Evolutionary conservation across 2,797 vertebrate genomes (phyloP), one percentile per base, ranked within the genome.

Genomic region (Melopsittacus undulatus): DNA sequence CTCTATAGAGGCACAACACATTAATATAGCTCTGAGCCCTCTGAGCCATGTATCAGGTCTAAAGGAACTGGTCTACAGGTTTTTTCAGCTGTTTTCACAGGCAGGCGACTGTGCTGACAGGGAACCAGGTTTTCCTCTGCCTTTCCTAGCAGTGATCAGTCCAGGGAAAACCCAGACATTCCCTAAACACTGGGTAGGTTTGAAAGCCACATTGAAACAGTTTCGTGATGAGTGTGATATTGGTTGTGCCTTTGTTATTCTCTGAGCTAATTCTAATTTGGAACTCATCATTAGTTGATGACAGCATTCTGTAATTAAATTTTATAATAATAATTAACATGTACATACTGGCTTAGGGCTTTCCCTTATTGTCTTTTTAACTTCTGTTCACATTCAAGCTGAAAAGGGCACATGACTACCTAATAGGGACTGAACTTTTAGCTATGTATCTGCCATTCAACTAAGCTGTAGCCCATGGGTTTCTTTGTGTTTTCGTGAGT

Each of bases 181-280:
- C 48, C 62, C 48, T 68, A 46, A n/a, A 59, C 2, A 9, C 8
- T 29, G 40, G 18, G 24, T 24, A 36, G 38, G n/a, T 75, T 76
- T 63, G n/a, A 52, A 77, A 91, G 45, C 20, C 76, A 34, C 11
- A 5, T 21, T 4, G 12, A 64, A 56, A 43, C 34, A 26, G 1
- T 8, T n/a, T 34, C 20, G 40, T 46, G 45, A 27, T 36, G 11
- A 43, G 15, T 0, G 0, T 0, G 0, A 1, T 20, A 13, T 14
- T 5, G 0, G 13, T 5, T 46, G 42, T 45, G 56, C 11, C 20
- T 82, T 83, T 63, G 36, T 45, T 87, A 7, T 90, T 77, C 63
- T 63, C 69, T 34, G 38, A 86, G 54, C 6, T 87, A 30, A 85
- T 83, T 45, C 76, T 72, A 48, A 30, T 61, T 70, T 77, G 54